Conservation (phyloP, 2,888 invertebrate genomes). For the Pyrrhosoma nymphula region DNA sequence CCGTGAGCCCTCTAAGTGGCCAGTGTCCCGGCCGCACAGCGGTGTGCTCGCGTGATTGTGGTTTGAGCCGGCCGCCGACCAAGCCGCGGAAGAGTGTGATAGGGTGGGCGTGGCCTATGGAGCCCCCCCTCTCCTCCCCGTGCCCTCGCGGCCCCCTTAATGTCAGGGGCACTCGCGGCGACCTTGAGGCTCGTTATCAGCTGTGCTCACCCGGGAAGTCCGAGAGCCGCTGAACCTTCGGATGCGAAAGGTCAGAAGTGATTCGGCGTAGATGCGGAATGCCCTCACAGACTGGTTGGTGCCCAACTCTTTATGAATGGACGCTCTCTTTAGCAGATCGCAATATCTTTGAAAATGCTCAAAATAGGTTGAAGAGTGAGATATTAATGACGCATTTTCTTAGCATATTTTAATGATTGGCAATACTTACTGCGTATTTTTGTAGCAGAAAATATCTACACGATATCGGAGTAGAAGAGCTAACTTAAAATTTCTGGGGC, state of each 20-base stretch:
- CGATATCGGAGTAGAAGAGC: too few relatives aligned
- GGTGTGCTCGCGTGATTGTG: too few relatives aligned
- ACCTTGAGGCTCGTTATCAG: neutral
- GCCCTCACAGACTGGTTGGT: conserved; percentile 12
- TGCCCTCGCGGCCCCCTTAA: neutral
- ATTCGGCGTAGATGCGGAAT: neutral
- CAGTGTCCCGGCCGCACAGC: too few relatives aligned
- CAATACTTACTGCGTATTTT: too few relatives aligned
- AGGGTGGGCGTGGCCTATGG: neutral
- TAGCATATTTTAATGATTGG: too few relatives aligned
- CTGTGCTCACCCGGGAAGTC: neutral
- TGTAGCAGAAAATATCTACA: too few relatives aligned
- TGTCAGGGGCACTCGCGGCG: neutral
- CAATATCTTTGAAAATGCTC: too few relatives aligned
- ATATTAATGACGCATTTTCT: too few relatives aligned
- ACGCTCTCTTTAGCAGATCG: neutral
- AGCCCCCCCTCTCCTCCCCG: neutral
- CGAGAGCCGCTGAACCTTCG: neutral
- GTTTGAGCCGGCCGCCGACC: too few relatives aligned
- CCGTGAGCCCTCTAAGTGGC: too few relatives aligned
- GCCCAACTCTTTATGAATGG: neutral
- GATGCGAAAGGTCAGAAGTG: neutral
- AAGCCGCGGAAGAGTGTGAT: neutral
- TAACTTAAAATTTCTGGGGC: too few relatives aligned
- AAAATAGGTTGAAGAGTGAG: too few relatives aligned